A percentile compares a stretch with the other conserved stretches of the same genome.
Conservation (phyloP, 2,888 invertebrate genomes). For the Vesta saturnalis region DNA sequence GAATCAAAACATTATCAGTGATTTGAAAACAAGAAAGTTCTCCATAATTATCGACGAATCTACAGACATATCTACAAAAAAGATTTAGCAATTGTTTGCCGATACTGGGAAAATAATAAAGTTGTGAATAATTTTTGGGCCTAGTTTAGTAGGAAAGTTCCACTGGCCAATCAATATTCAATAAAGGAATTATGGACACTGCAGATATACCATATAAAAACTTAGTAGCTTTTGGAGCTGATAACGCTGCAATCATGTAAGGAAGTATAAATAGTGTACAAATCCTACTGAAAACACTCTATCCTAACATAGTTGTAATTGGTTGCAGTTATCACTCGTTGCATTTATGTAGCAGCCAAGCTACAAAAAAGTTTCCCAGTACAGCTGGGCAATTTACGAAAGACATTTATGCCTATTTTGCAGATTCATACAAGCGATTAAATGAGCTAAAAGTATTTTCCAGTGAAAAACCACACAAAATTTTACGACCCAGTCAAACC, state of each 20-base stretch:
- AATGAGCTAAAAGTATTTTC: conserved; percentile 31
- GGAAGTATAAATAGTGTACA: too few species aligned
- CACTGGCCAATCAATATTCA: too few species aligned
- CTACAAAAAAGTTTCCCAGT: neutral
- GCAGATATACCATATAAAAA: too few species aligned
- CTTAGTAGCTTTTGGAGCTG: too few species aligned
- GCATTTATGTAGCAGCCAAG: neutral
- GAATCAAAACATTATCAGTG: neutral
- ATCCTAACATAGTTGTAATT: too few species aligned
- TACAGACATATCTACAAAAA: neutral
- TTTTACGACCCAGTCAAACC: conserved; percentile 25
- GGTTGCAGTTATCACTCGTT: too few species aligned
- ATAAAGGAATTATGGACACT: too few species aligned
- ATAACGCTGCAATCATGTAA: too few species aligned
- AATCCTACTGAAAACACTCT: too few species aligned
- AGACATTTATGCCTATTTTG: conserved; percentile 28
- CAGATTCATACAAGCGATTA: conserved; percentile 22
- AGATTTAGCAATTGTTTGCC: neutral
- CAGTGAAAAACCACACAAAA: conserved; percentile 25
- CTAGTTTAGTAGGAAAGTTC: too few species aligned
- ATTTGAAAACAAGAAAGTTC: neutral
- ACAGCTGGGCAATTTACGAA: neutral
- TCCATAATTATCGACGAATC: neutral
- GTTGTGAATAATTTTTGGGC: neutral
- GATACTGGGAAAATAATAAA: neutral